A percentile compares a stretch with the other conserved stretches of the same genome.
Evolutionary conservation across 1,140 invertebrate species (phyloP).

Genomic region (Vanessa atalanta): DNA sequence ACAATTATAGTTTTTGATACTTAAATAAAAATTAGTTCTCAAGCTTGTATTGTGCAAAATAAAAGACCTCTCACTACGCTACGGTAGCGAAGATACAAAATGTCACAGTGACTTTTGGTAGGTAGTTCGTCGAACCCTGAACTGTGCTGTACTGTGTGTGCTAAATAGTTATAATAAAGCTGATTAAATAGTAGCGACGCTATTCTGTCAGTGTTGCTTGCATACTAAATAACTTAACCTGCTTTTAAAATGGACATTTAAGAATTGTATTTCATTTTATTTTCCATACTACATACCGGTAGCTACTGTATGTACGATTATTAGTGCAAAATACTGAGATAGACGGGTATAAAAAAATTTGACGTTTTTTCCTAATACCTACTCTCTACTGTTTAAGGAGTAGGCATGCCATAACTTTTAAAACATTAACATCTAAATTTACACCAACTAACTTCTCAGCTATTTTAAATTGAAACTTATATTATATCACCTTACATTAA

Average conservation of each 20-base stretch:
- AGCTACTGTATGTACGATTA: too few relatives aligned
- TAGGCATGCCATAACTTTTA: too few relatives aligned
- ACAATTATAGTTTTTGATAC: too few relatives aligned
- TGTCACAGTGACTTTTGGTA: conserved; percentile 45
- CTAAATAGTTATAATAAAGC: conserved; percentile 37
- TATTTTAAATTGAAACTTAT: too few relatives aligned
- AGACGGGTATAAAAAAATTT: too few relatives aligned
- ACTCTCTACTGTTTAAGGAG: too few relatives aligned
- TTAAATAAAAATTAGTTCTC: neutral
- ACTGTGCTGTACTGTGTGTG: conserved; percentile 12
- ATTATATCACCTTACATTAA: too few relatives aligned
- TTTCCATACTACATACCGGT: too few relatives aligned
- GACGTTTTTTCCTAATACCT: too few relatives aligned
- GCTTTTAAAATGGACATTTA: conserved; percentile 18
- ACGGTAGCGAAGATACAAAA: conserved; percentile 26
- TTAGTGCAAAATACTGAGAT: too few relatives aligned
- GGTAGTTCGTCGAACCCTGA: conserved; percentile 40
- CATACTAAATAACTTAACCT: conserved; percentile 22
- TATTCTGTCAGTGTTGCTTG: conserved; percentile 17
- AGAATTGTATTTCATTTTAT: neutral
- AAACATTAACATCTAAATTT: too few relatives aligned
- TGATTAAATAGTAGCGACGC: conserved; percentile 32
- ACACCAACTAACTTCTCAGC: too few relatives aligned
- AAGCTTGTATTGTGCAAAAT: neutral
- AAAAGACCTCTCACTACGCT: conserved; percentile 11